Percentiles rank a stretch among this genome's conserved stretches.
phyloP scores from a whole-genome alignment of 2,113 vertebrate species.

The Trogon surrucura region DNA sequence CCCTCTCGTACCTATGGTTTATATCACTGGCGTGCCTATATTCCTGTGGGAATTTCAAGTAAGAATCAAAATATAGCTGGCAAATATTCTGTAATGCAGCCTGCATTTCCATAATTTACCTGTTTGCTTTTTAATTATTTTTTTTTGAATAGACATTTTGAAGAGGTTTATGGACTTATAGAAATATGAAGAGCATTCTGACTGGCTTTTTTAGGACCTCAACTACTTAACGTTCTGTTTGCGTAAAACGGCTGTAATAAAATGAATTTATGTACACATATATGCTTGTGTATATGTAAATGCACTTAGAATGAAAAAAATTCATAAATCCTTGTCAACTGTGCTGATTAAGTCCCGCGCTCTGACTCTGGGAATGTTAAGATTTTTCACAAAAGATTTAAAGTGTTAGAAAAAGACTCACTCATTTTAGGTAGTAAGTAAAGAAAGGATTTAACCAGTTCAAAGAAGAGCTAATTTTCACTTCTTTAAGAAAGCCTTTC shows the following conservation, averaged over 20 bases:
- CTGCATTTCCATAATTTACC: slow-evolving; percentile 69
- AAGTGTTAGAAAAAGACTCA: slow-evolving; percentile 1
- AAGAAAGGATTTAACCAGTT: slow-evolving; percentile 37
- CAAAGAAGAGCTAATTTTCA: slow-evolving; percentile 34
- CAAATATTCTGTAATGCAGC: slow-evolving; percentile 60
- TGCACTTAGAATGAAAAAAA: slow-evolving; percentile 46
- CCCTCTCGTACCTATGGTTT: slow-evolving; percentile 47
- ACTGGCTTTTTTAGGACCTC: slow-evolving; percentile 64
- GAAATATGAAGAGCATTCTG: slow-evolving; percentile 62
- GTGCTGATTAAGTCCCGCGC: slow-evolving; percentile 52
- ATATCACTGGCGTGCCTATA: slow-evolving; percentile 48
- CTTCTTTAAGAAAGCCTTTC: neutral
- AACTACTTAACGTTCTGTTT: slow-evolving; percentile 59
- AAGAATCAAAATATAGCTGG: slow-evolving; percentile 64
- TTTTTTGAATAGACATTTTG: slow-evolving; percentile 60
- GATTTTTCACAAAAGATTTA: slow-evolving; percentile 55
- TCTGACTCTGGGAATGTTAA: slow-evolving; percentile 21
- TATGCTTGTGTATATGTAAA: slow-evolving; percentile 57
- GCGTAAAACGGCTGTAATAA: slow-evolving; percentile 68
- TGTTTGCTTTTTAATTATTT: neutral
- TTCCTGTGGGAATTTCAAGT: slow-evolving; percentile 68
- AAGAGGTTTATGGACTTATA: slow-evolving; percentile 65
- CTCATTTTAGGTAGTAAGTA: neutral
- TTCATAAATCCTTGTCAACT: slow-evolving; percentile 62
- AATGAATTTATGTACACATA: slow-evolving; percentile 60